phyloP scores from a whole-genome alignment of 2,888 invertebrate genomes.

The Blastobasis lacticolella region DNA sequence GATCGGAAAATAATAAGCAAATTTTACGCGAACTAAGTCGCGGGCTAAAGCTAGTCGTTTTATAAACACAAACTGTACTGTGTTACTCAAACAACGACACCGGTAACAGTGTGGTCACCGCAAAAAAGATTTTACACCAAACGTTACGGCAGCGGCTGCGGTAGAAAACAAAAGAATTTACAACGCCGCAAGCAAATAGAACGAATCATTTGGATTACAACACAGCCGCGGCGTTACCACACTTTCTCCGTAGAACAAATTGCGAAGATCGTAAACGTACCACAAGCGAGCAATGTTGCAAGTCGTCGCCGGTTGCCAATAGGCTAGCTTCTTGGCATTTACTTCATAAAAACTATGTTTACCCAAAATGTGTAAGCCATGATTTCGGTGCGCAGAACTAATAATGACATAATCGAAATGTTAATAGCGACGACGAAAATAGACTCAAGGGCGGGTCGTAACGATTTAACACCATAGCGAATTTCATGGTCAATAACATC shows the following conservation, averaged over 20 bases:
- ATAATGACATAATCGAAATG: slow-evolving; percentile 16
- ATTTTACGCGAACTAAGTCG: too few relatives aligned
- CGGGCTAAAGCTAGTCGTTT: too few relatives aligned
- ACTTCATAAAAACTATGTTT: too few relatives aligned
- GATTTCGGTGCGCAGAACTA: slow-evolving; percentile 2
- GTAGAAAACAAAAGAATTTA: slow-evolving; percentile 13
- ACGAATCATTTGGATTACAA: slow-evolving; percentile 30
- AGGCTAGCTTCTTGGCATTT: too few relatives aligned
- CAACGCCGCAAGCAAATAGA: slow-evolving; percentile 15
- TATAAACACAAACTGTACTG: too few relatives aligned
- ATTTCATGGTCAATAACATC: slow-evolving; percentile 32
- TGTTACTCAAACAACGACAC: too few relatives aligned
- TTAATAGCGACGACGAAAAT: slow-evolving; percentile 12
- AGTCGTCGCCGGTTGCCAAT: slow-evolving; percentile 2
- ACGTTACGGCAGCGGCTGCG: neutral
- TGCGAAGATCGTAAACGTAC: slow-evolving; percentile 19
- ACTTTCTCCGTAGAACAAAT: slow-evolving; percentile 40
- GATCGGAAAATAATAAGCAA: too few relatives aligned
- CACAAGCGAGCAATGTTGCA: slow-evolving; percentile 10
- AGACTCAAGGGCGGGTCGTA: slow-evolving; percentile 23
- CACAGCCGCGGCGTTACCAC: slow-evolving; percentile 28
- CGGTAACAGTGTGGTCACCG: too few relatives aligned
- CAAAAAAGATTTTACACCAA: too few relatives aligned
- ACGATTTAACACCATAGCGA: slow-evolving; percentile 18
- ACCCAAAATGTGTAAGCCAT: too few relatives aligned